Evolutionary conservation across 2,888 invertebrate species (phyloP).

Genomic region (Heteromurus nitidus): DNA sequence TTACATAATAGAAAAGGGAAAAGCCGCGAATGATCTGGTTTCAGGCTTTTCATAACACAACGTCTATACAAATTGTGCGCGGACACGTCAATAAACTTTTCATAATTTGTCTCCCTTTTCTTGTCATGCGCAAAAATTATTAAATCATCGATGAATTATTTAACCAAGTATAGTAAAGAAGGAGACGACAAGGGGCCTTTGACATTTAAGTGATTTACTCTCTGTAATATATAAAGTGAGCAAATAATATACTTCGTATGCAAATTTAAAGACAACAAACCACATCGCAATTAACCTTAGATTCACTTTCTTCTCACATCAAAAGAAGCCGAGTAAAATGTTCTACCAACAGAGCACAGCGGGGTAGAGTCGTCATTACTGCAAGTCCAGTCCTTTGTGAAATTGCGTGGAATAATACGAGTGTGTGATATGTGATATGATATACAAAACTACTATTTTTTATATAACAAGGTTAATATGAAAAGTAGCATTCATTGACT

Average conservation of each 20-base stretch:
- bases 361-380: too few species aligned
- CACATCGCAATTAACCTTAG: slow-evolving; percentile 41
- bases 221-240: neutral
- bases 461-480: slow-evolving; percentile 17
- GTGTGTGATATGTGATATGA: too few species aligned
- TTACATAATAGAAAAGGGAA: slow-evolving; percentile 18
- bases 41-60: neutral
- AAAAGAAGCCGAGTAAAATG: slow-evolving; percentile 23
- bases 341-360: neutral
- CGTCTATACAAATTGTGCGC: neutral
- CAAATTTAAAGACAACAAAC: neutral
- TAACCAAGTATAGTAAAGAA: neutral
- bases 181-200: neutral
- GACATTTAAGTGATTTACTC: neutral
- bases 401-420: too few species aligned
- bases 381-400: too few species aligned
- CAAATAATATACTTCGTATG: neutral
- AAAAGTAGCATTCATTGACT: slow-evolving; percentile 3
- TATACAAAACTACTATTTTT: too few species aligned
- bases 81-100: neutral
- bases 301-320: slow-evolving; percentile 34
- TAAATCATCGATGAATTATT: neutral
- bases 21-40: slow-evolving; percentile 17
- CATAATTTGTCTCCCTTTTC: neutral
- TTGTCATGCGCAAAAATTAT: neutral